A percentile compares a stretch with the other conserved stretches of the same genome.
Conservation (phyloP, 2,797 vertebrate genomes). For the Coreius guichenoti region DNA sequence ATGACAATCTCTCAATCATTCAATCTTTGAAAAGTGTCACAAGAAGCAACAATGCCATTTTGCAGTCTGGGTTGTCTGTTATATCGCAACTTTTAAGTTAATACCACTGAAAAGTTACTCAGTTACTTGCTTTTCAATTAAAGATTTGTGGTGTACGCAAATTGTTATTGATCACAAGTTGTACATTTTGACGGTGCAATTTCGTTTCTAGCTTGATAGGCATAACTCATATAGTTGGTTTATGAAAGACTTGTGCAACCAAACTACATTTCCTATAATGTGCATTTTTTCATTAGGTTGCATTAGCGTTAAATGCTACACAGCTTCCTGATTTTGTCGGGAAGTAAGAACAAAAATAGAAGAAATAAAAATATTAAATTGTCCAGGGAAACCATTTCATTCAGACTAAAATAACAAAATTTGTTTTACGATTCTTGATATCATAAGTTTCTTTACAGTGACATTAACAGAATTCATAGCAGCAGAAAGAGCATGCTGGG, state of each 20-base stretch:
- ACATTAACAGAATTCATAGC: neutral
- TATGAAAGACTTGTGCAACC: neutral
- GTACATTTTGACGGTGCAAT: neutral
- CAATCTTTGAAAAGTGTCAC: neutral
- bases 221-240: neutral
- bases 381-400: neutral
- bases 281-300: neutral
- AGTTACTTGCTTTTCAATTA: neutral
- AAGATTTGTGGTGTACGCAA: neutral
- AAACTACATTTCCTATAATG: neutral
- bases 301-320: neutral
- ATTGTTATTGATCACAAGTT: neutral
- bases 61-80: neutral
- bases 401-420: neutral
- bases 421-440: neutral
- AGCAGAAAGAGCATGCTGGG: conserved; percentile 26
- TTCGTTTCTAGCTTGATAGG: neutral
- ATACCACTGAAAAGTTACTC: neutral
- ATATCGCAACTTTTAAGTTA: neutral
- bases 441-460: neutral
- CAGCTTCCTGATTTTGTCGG: neutral
- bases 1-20: neutral
- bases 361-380: neutral
- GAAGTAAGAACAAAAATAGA: neutral
- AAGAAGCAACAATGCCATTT: neutral